Percentiles rank a stretch among this genome's conserved stretches.
Conservation (phyloP, 2,888 invertebrate species). For the Chrysina gloriosa region DNA sequence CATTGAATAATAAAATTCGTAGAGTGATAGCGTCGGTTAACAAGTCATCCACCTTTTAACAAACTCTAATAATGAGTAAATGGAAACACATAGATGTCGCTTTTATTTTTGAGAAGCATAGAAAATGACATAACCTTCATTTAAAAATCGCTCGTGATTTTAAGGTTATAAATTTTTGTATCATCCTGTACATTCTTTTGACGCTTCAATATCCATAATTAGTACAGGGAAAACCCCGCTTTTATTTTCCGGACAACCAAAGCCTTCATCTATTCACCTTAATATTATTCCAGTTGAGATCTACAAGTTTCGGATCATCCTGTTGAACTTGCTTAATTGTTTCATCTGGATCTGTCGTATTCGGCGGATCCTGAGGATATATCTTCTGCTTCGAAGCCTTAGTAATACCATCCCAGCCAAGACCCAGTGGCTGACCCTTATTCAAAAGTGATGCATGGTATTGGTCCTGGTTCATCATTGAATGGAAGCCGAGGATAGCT, state of each 20-base stretch:
- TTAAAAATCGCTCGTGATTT: too few species aligned
- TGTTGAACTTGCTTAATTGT: slow-evolving; percentile 90
- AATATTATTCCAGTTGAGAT: slow-evolving; percentile 99
- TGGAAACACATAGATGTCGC: too few species aligned
- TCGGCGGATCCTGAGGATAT: slow-evolving; percentile 95
- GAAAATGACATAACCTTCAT: too few species aligned
- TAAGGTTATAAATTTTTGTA: too few species aligned
- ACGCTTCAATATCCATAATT: slow-evolving; percentile 1
- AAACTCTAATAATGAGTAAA: too few species aligned
- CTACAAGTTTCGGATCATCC: slow-evolving; percentile 87
- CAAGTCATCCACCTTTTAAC: too few species aligned
- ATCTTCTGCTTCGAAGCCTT: slow-evolving; percentile 92
- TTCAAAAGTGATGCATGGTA: slow-evolving; percentile 96
- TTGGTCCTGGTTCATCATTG: slow-evolving; percentile 99
- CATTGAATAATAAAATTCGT: too few species aligned
- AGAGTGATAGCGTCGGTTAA: too few species aligned
- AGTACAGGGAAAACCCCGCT: background rate
- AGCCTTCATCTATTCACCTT: slow-evolving; percentile 74
- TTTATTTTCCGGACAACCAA: background rate
- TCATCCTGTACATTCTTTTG: too few species aligned
- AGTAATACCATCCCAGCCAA: slow-evolving; percentile 95
- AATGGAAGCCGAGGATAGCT: slow-evolving; percentile 99
- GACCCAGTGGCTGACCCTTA: slow-evolving; percentile 89
- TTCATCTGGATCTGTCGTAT: slow-evolving; percentile 94
- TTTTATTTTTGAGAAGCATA: too few species aligned